Conservation (phyloP, 64 coral and sea anemone species). For the Dendrophyllia cribrosa region DNA sequence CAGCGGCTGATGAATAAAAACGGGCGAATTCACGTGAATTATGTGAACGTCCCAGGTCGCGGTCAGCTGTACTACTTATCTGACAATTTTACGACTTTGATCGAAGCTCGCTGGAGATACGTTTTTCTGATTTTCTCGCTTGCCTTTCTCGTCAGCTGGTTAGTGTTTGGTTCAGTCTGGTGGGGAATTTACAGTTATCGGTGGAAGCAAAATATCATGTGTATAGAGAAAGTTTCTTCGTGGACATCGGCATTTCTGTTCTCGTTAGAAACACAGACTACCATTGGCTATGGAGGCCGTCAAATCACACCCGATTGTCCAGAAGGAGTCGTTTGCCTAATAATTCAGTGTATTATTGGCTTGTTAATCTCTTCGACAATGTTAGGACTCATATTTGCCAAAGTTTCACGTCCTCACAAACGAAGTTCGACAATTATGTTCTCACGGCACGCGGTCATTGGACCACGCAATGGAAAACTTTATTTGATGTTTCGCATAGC, state of each 20-base stretch:
- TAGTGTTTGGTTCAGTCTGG: slow-evolving; percentile 81
- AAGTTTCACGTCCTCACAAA: slow-evolving; percentile 85
- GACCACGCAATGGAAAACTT: slow-evolving; percentile 72
- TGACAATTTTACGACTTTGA: slow-evolving; percentile 91
- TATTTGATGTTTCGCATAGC: slow-evolving; percentile 93
- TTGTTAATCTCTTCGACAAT: slow-evolving; percentile 90
- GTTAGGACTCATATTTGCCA: slow-evolving; percentile 94
- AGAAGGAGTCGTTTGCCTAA: slow-evolving; percentile 85
- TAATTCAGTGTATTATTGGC: slow-evolving; percentile 91
- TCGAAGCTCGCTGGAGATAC: slow-evolving; percentile 86
- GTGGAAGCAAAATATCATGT: slow-evolving; percentile 20
- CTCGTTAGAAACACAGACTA: slow-evolving; percentile 92
- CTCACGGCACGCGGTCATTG: slow-evolving; percentile 88
- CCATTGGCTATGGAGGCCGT: slow-evolving; percentile 84
- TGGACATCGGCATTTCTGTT: slow-evolving; percentile 93
- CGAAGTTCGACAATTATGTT: slow-evolving; percentile 77
- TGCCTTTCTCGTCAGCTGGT: slow-evolving; percentile 79
- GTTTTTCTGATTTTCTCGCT: slow-evolving; percentile 74
- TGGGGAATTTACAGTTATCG: slow-evolving; percentile 86
- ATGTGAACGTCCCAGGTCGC: slow-evolving; percentile 67
- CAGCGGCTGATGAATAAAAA: slow-evolving; percentile 69
- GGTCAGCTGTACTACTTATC: slow-evolving; percentile 69
- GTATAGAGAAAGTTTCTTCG: slow-evolving; percentile 82
- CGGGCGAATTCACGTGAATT: slow-evolving; percentile 62
- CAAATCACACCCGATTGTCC: slow-evolving; percentile 92